Conservation (phyloP, 2,888 invertebrate species). For the Protonemura montana region DNA sequence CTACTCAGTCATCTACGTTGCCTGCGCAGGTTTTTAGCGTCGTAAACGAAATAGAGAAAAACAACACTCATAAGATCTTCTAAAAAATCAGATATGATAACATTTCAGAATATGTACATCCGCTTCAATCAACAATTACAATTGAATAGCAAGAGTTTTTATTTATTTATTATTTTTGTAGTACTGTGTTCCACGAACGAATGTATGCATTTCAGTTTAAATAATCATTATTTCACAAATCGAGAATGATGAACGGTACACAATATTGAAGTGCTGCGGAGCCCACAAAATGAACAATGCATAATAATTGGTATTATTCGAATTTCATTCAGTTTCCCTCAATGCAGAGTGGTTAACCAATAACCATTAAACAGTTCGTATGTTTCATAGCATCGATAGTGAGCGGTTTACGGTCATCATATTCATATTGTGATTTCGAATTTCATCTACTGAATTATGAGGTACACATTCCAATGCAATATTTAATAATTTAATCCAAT, state of each 20-base stretch:
- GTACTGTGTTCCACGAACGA: no score
- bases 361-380: slow-evolving; percentile 3
- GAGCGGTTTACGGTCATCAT: not conserved
- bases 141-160: not conserved
- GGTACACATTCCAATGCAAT: not conserved
- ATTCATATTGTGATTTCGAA: not conserved
- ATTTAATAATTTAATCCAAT: not conserved
- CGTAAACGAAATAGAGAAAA: no score
- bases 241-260: not conserved
- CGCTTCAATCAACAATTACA: not conserved
- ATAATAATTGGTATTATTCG: slow-evolving; percentile 1
- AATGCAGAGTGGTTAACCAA: not conserved
- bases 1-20: not conserved
- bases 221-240: not conserved
- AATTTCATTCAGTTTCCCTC: not conserved
- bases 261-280: not conserved
- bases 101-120: not conserved
- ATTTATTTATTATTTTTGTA: not conserved
- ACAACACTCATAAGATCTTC: not conserved
- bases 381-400: not conserved
- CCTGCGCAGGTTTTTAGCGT: not conserved
- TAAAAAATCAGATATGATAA: not conserved
- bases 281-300: not conserved
- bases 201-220: not conserved
- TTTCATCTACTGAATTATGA: not conserved